Evolutionary conservation across 2,113 vertebrate species (phyloP), one percentile per base, ranked within the genome.

Genomic region (Nematolebias whitei): DNA sequence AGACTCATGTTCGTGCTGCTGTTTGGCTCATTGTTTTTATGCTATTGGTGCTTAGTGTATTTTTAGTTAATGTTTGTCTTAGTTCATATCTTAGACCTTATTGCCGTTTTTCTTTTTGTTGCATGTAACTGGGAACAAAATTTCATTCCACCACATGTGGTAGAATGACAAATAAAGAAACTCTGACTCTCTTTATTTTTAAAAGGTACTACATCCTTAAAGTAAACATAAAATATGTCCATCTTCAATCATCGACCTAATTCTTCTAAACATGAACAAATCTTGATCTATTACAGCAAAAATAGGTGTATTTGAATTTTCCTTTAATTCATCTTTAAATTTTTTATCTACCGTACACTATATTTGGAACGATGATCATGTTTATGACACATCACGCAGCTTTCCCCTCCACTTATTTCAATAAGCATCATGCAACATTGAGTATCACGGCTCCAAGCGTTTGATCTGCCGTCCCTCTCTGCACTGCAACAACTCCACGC

Each of bases 391-490:
- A 32, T 19, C 35, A n/a, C 66, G 50, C 57, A 63, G 41, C 43
- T 43, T 38, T 61, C 52, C 44, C 32, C 47, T 79, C 72, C 74
- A 45, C 76, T 71, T 74, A 82, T 82, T 85, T 60, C 63, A 76
- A 75, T 74, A 85, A 72, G 83, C 75, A 85, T 87, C 85, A 69
- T 86, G 85, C 80, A 89, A 88, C 85, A 74, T 86, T 90, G 75
- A 80, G 87, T 78, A 85, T 90, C 89, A 85, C 71, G 77, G 86
- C 76, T 80, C 81, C 85, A 65, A 43, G 71, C 0, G 66, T 91
- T 92, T 92, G 90, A 92, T 87, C 63, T 56, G 71, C 72, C 56
- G 61, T 71, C 53, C 66, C 67, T 74, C 77, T 80, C 86, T 76
- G 73, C 76, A 78, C 83, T 73, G 72, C 75, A 76, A 79, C 78